Conservation (phyloP, 2,113 vertebrate genomes). For the Nothocercus julius region DNA sequence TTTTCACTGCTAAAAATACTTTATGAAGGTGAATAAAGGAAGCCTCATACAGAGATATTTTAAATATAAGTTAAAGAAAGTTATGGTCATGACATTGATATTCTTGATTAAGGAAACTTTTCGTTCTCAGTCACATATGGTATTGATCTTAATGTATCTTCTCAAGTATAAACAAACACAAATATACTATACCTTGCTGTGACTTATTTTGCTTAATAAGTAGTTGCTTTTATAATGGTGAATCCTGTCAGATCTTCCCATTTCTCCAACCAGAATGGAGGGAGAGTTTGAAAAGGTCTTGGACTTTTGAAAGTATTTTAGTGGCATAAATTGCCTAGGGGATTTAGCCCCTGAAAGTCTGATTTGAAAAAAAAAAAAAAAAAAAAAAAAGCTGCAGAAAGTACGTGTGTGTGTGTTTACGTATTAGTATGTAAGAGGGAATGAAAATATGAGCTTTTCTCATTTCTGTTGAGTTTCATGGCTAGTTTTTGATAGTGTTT, state of each 20-base stretch:
- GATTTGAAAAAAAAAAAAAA: too few relatives aligned
- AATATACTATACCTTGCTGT: background rate
- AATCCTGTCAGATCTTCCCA: background rate
- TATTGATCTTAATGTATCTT: background rate
- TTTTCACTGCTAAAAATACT: background rate
- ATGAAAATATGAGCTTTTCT: background rate
- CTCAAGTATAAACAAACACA: background rate
- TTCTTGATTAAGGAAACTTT: background rate
- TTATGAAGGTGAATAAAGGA: background rate
- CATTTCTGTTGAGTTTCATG: background rate
- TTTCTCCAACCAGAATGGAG: background rate
- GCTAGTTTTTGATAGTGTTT: background rate
- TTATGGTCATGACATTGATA: background rate
- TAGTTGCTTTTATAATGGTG: background rate
- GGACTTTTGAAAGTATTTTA: background rate
- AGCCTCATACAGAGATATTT: background rate
- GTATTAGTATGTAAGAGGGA: background rate
- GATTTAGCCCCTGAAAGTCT: background rate
- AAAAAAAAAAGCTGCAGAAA: background rate
- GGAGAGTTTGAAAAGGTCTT: background rate
- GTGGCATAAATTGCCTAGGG: background rate
- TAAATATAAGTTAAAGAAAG: background rate
- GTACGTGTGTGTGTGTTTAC: background rate
- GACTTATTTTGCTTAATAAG: background rate
- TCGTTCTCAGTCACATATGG: background rate